Base-by-base conservation (phyloP, 2,113 vertebrate species). In the Melanerpes formicivorus region DNA sequence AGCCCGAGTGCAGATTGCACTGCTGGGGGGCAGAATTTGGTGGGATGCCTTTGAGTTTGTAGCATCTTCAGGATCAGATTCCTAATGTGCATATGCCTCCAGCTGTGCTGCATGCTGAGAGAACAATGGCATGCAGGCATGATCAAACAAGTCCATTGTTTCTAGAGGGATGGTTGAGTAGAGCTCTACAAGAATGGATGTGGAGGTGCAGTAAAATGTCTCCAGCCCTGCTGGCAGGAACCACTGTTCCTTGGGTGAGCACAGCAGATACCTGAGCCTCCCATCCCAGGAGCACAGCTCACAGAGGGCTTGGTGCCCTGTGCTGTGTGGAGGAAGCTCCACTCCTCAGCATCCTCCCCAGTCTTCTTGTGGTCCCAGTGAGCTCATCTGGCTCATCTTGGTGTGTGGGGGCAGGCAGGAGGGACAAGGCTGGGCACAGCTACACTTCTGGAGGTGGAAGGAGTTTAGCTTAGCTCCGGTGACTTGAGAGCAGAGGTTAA, bases 351-450 rank as follows among this genome's bases (percentile, higher is more conserved):
- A 63, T 85, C 69, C 69, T 52, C 70, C 16, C 13, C 62, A 84
- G 48, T 8, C 10, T 56, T 64, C 27, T 0, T 2, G 2, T 17
- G n/a, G 22, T 70, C 69, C 52, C 6, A 0, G 1, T 30, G 62
- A 92, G 22, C 69, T 76, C 1, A 0, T 21, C 16, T 44, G 71
- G 26, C 54, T 58, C 3, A 1, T 15, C 52, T 60, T 44, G 9
- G 16, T 17, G 27, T 48, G 10, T 34, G 46, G 26, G 65, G 9
- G 5, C 21, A 80, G 64, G 58, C 40, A 44, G 58, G 65, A 73
- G 34, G 11, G 48, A 4, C 25, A 21, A 52, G 40, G n/a, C 75
- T 76, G 69, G 55, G 22, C 76, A 46, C 60, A 77, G 32, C 60
- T 73, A 6, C n/a, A 14, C 56, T 48, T 87, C 46, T 65, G 70